These are phyloP conservation scores for Tricholaema leucomelas DNA, from an alignment of 2,113 vertebrate species.

Conservation along the genomic window DNA sequence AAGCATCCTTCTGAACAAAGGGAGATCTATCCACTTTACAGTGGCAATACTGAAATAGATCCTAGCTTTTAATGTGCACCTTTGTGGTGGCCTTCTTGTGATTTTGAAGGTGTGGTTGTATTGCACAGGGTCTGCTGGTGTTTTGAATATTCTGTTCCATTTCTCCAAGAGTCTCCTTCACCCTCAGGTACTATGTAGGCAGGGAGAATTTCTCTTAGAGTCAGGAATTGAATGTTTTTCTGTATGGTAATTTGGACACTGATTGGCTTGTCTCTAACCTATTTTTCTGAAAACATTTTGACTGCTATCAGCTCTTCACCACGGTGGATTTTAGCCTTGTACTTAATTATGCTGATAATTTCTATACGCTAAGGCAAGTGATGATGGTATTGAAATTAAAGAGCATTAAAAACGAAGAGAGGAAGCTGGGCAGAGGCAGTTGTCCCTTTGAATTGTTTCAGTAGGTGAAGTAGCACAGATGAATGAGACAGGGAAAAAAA, in stretches of 20 bases:
- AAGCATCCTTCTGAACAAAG: neutral
- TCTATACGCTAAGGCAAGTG: slow-evolving; percentile 4
- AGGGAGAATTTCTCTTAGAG: neutral
- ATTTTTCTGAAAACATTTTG: neutral
- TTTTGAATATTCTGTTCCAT: neutral
- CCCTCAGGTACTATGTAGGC: neutral
- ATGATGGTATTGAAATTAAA: neutral
- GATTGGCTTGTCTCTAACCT: neutral
- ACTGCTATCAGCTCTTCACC: neutral
- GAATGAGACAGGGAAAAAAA: neutral
- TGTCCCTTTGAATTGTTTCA: neutral
- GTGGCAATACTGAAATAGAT: neutral
- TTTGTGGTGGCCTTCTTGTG: neutral
- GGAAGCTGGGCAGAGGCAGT: neutral
- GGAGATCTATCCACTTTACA: neutral
- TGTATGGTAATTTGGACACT: neutral
- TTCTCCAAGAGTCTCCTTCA: slow-evolving; percentile 1
- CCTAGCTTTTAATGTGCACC: neutral
- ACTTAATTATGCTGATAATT: neutral
- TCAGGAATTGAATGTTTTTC: neutral
- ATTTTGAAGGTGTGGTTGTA: neutral
- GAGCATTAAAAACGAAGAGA: neutral
- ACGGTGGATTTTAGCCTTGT: neutral
- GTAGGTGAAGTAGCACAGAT: neutral
- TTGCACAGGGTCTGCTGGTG: neutral